phyloP scores from a whole-genome alignment of 2,797 vertebrate species.

The Anguilla marmorata region DNA sequence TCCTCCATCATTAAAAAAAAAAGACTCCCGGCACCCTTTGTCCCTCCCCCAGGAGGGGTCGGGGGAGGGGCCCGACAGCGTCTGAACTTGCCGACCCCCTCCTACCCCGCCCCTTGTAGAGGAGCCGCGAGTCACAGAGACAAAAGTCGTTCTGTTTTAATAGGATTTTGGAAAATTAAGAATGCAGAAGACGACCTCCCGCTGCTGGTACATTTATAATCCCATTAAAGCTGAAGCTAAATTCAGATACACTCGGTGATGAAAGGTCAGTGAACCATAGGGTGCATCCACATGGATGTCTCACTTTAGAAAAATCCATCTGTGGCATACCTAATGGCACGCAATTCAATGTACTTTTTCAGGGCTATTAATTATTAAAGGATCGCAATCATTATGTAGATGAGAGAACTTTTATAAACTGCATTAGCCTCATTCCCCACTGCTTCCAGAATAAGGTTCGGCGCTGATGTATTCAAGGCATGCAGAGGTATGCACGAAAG shows the following conservation, averaged over 20 bases:
- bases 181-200: background rate
- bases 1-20: background rate
- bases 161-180: conserved; percentile 5
- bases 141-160: conserved; percentile 9
- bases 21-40: background rate
- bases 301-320: conserved; percentile 24
- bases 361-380: conserved; percentile 18
- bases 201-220: conserved; percentile 18
- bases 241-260: conserved; percentile 25
- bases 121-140: background rate
- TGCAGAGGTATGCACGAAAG: background rate
- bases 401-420: conserved; percentile 20
- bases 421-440: conserved; percentile 15
- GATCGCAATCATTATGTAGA: conserved; percentile 15
- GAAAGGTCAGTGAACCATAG: conserved; percentile 29
- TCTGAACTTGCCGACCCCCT: background rate
- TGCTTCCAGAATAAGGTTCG: background rate
- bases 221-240: conserved; percentile 30
- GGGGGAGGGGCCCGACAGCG: background rate
- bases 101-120: background rate
- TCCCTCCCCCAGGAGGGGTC: background rate
- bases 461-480: background rate
- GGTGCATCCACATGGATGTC: conserved; percentile 17
- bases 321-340: conserved; percentile 3
- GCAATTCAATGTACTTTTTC: background rate